Base-by-base conservation (phyloP, 2,797 vertebrate species). In the Uromys caudimaculatus region DNA sequence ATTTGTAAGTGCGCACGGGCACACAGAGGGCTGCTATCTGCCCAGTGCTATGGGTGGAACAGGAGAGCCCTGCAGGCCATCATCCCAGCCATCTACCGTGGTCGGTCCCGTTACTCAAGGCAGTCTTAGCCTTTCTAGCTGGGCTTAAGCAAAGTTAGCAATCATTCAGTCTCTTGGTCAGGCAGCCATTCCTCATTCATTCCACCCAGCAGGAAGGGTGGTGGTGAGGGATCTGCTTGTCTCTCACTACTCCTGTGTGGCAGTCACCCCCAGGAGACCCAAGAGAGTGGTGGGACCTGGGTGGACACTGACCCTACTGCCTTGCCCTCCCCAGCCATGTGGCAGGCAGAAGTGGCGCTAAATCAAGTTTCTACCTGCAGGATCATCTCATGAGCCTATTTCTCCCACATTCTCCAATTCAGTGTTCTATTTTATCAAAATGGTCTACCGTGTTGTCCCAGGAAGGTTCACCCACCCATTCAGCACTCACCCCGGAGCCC, bases 51-150 rank as follows among this genome's bases (percentile, higher is more conserved):
- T 5, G 38, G 35, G 50, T 14, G 8, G 47, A 47, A n/a, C 58
- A 44, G 38, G 62, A 8, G 12, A 62, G 47, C 50, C 6, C 90
- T 79, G 41, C 17, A 50, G 60, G 56, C 60, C 58, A 54, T 38
- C 13, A 47, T 8, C 17, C 47, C 17, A 5, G 41, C 32, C 23
- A 1, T n/a, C 41, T 13, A n/a, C 29, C 8, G n/a, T 0, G 19
- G n/a, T 32, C 56, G 17, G 41, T 32, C 56, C 23, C 32, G 11
- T 60, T 82, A 54, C 24, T 21, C 7, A 21, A 71, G 29, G 35
- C 56, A 62, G 4, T 24, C 62, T 47, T 35, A 44, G 88, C 11
- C 64, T 58, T 71, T 77, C 62, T 52, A 47, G 78, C 9, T 90
- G 7, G 38, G 19, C 44, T 24, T 2, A 29, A 77, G 44, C 75